phyloP scores from a whole-genome alignment of 2,888 invertebrate species.

The Creontiades dilutus region DNA sequence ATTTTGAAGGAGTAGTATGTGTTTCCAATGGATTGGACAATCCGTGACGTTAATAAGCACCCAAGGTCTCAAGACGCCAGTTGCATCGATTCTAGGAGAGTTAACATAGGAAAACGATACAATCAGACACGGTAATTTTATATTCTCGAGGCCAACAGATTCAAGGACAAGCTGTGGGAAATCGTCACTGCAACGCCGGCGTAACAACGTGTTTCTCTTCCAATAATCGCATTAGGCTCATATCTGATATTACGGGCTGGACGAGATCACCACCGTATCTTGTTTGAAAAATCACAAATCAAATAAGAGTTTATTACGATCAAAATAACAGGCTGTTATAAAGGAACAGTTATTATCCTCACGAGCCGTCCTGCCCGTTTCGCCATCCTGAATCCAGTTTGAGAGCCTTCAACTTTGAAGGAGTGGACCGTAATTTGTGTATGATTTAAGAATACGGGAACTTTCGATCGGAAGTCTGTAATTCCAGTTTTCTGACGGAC shows the following conservation, averaged over 20 bases:
- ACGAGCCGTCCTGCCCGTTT: not conserved
- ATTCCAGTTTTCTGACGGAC: no score
- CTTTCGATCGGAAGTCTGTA: no score
- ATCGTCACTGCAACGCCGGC: not conserved
- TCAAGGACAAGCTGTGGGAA: conserved; percentile 12
- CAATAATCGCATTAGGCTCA: not conserved
- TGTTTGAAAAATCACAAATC: not conserved
- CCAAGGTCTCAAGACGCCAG: no score
- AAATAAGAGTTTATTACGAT: not conserved
- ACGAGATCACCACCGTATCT: not conserved
- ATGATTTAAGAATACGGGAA: no score
- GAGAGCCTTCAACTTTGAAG: no score
- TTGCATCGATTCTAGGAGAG: no score
- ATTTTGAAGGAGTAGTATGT: no score
- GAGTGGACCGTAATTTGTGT: no score
- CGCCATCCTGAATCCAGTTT: not conserved
- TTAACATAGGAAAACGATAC: not conserved
- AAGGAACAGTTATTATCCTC: not conserved
- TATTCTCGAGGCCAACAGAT: not conserved
- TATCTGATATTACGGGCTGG: not conserved
- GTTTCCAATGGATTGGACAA: no score
- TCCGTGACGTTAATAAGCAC: no score
- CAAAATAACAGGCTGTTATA: not conserved
- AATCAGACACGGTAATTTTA: not conserved
- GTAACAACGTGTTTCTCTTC: not conserved